These are phyloP conservation scores for Bugulina stolonifera DNA, from an alignment of 2,888 invertebrate species.

Conservation along the genomic window DNA sequence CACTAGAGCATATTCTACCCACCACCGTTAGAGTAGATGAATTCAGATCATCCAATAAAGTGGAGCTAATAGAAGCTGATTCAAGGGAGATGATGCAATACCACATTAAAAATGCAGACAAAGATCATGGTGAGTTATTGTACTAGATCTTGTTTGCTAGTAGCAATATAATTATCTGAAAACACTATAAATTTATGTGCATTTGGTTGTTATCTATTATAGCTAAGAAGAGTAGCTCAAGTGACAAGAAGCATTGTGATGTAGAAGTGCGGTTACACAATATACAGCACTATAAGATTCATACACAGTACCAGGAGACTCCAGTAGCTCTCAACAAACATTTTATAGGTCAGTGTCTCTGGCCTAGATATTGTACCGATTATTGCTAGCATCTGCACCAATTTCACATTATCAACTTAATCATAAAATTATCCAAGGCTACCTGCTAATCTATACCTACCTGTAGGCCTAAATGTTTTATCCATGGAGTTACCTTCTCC, in stretches of 20 bases:
- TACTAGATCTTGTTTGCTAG: no score
- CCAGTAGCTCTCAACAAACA: slow-evolving; percentile 12
- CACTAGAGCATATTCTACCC: slow-evolving; percentile 8
- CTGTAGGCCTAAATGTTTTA: no score
- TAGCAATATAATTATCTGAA: no score
- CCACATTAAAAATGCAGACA: slow-evolving; percentile 2
- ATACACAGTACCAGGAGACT: background rate
- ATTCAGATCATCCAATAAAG: background rate
- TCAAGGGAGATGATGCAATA: slow-evolving; percentile 17
- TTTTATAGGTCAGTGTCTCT: background rate
- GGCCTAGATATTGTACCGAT: no score
- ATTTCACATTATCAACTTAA: no score
- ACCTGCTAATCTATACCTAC: no score
- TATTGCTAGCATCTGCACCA: no score
- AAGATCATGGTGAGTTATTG: no score
- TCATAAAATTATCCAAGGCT: no score
- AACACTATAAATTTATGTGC: background rate
- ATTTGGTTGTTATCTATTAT: background rate
- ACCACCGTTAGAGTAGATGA: background rate
- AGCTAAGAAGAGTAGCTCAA: background rate
- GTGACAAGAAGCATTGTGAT: background rate
- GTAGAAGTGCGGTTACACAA: slow-evolving; percentile 1
- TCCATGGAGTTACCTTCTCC: no score
- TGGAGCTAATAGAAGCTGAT: background rate
- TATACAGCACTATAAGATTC: slow-evolving; percentile 12